phyloP scores from a whole-genome alignment of 2,113 vertebrate genomes.

The Strix uralensis region DNA sequence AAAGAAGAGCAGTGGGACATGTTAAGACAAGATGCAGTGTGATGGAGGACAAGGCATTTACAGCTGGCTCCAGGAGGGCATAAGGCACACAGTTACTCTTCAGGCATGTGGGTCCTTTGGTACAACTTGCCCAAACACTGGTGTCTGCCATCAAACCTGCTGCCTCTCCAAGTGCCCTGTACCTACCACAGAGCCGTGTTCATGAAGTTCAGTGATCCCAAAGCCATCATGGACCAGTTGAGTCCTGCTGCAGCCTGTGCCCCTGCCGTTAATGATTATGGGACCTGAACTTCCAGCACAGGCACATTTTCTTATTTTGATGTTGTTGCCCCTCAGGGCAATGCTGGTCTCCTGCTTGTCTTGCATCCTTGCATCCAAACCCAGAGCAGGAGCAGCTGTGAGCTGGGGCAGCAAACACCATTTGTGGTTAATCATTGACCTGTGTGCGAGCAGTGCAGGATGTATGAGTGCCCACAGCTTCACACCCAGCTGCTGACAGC shows the following conservation, averaged over 20 bases:
- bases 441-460: rapidly evolving
- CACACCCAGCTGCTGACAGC: not conserved
- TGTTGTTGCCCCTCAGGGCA: not conserved
- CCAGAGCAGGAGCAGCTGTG: not conserved
- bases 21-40: not conserved
- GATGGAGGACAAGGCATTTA: not conserved
- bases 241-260: slow-evolving; percentile 3
- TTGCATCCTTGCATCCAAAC: not conserved
- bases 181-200: not conserved
- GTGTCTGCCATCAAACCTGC: not conserved
- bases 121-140: not conserved
- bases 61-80: not conserved
- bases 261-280: not conserved
- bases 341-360: rapidly evolving
- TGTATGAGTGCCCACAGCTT: not conserved
- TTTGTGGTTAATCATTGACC: not conserved
- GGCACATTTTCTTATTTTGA: not conserved
- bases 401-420: not conserved
- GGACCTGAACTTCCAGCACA: not conserved
- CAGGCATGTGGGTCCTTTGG: not conserved
- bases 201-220: not conserved
- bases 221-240: not conserved
- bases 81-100: not conserved
- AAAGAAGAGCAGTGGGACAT: not conserved
- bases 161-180: not conserved